phyloP scores from a whole-genome alignment of 1,140 invertebrate species.

The Muscidifurax raptorellus region DNA sequence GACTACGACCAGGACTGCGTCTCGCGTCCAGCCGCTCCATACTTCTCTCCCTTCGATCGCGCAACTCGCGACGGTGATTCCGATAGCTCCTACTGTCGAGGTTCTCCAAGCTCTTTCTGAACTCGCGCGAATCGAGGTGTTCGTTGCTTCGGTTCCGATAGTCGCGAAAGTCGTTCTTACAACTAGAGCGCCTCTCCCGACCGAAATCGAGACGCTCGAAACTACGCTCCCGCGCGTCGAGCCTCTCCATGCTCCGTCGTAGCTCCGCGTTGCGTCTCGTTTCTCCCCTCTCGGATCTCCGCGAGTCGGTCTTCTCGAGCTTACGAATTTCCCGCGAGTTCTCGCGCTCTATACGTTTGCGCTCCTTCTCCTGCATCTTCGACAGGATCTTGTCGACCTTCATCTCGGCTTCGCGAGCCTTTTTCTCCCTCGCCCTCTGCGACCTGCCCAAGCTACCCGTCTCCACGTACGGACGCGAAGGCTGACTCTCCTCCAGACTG shows the following conservation, averaged over 20 bases:
- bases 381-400: constrained; percentile 59
- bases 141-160: constrained; percentile 61
- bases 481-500: constrained; percentile 67
- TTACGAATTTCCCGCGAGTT: constrained; percentile 64
- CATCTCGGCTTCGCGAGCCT: constrained; percentile 56
- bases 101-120: constrained; percentile 63
- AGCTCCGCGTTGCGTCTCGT: constrained; percentile 63
- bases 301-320: constrained; percentile 58
- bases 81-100: constrained; percentile 57
- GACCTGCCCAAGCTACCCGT: constrained; percentile 70
- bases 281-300: constrained; percentile 64
- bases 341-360: constrained; percentile 65
- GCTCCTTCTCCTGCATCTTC: constrained; percentile 67
- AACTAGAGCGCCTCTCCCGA: constrained; percentile 49
- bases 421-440: constrained; percentile 63
- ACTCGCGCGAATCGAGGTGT: constrained; percentile 64
- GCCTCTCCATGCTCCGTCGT: constrained; percentile 66
- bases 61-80: constrained; percentile 52
- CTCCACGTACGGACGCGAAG: constrained; percentile 59
- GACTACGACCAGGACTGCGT: constrained; percentile 50
- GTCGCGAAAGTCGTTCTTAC: constrained; percentile 53
- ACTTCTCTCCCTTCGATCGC: constrained; percentile 59
- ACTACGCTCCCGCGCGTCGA: constrained; percentile 63
- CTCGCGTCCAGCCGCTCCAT: constrained; percentile 66
- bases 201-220: constrained; percentile 63